Evolutionary conservation across 1,140 invertebrate genomes (phyloP).

Genomic region (Drosophila erecta): DNA sequence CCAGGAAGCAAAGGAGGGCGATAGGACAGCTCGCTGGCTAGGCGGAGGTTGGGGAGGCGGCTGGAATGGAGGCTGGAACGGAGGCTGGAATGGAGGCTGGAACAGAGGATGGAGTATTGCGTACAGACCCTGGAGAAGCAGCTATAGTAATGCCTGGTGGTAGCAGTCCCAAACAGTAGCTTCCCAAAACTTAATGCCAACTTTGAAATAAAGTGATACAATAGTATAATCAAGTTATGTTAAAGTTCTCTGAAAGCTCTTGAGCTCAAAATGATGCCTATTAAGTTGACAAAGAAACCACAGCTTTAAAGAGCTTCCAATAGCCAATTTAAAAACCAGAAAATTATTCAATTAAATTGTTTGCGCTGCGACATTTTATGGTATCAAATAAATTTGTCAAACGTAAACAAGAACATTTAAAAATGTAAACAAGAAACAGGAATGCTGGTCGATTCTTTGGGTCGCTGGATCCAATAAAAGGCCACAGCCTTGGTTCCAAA

Average conservation of each 20-base stretch:
- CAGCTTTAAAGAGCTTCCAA: constrained; percentile 20
- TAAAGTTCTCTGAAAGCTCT: constrained; percentile 17
- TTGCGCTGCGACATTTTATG: constrained; percentile 12
- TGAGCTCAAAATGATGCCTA: constrained; percentile 3
- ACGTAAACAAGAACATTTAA: constrained; percentile 7
- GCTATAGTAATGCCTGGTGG: constrained; percentile 46
- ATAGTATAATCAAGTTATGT: constrained; percentile 9
- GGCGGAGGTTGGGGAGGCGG: constrained; percentile 11
- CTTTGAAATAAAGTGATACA: constrained; percentile 3
- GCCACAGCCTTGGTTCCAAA: background rate
- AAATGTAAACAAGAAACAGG: constrained; percentile 28
- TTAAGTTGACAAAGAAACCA: constrained; percentile 8
- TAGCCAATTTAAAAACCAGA: constrained; percentile 7
- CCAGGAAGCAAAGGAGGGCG: constrained; percentile 30
- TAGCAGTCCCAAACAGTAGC: constrained; percentile 13
- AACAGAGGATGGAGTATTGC: constrained; percentile 11
- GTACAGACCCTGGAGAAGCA: constrained; percentile 37
- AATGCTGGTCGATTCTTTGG: background rate
- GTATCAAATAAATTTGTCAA: constrained; percentile 2
- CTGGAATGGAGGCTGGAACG: constrained; percentile 13
- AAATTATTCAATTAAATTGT: constrained; percentile 16
- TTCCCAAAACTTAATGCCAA: background rate
- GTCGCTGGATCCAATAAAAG: constrained; percentile 41
- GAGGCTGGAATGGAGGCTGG: constrained; percentile 27
- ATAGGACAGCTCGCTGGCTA: constrained; percentile 39